Conservation (phyloP, 1,140 invertebrate genomes). For the Eupeodes corollae region DNA sequence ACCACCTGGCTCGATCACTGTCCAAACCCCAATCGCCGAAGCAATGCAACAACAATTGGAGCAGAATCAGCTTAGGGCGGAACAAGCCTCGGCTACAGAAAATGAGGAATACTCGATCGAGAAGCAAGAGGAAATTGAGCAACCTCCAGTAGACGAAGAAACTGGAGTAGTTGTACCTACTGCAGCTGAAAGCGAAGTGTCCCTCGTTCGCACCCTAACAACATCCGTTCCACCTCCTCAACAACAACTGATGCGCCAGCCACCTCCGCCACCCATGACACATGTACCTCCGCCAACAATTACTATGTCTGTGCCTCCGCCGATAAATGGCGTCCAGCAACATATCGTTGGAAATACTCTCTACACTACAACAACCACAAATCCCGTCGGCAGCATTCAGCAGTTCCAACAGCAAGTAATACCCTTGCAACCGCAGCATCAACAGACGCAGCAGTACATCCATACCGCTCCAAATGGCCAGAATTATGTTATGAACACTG, state of each 20-base stretch:
- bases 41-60: not conserved
- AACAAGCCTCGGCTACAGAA: not conserved
- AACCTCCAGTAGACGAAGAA: not conserved
- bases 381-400: not conserved
- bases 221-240: too few relatives aligned
- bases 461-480: constrained; percentile 1
- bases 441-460: constrained; percentile 3
- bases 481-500: constrained; percentile 4
- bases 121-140: not conserved
- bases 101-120: not conserved
- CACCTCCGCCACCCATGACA: not conserved
- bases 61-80: not conserved
- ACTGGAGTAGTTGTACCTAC: not conserved
- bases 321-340: constrained; percentile 1
- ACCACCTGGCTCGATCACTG: not conserved
- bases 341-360: constrained; percentile 7
- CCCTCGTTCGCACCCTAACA: too few relatives aligned
- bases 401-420: constrained; percentile 1
- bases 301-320: constrained; percentile 5
- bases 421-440: not conserved
- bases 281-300: not conserved
- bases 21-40: not conserved
- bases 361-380: not conserved
- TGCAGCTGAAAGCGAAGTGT: too few relatives aligned
- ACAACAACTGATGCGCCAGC: not conserved